Conservation (phyloP, 2,888 invertebrate species). For the Eremobia ochroleuca region DNA sequence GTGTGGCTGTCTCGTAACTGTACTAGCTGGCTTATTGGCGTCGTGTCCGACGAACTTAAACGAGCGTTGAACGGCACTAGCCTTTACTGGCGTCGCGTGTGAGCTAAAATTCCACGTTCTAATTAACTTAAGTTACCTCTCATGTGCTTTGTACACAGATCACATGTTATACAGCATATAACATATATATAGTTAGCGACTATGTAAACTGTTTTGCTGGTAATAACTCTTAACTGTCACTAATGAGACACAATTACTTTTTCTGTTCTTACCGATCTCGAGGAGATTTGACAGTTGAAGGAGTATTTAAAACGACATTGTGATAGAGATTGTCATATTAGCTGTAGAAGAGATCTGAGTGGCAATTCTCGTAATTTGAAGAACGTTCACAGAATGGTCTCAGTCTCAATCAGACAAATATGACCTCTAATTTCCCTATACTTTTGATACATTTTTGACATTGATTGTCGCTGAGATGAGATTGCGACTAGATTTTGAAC, state of each 20-base stretch:
- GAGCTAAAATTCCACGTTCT: slow-evolving; percentile 65
- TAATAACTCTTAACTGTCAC: no score
- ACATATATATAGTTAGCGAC: background rate
- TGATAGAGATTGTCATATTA: background rate
- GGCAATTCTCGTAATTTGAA: no score
- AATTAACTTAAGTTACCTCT: slow-evolving; percentile 64
- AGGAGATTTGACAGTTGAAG: no score
- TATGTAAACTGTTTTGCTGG: slow-evolving; percentile 15
- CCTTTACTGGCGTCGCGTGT: slow-evolving; percentile 69
- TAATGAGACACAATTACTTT: no score
- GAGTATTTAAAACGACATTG: slow-evolving; percentile 1
- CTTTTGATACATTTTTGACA: background rate
- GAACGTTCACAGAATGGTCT: background rate
- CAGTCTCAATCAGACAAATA: background rate
- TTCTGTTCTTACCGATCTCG: no score
- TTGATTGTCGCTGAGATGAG: background rate
- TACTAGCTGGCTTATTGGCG: slow-evolving; percentile 19
- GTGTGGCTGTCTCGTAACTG: slow-evolving; percentile 30
- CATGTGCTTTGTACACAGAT: slow-evolving; percentile 34
- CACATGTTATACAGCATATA: slow-evolving; percentile 16
- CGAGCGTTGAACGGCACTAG: slow-evolving; percentile 40
- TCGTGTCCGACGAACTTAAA: slow-evolving; percentile 26
- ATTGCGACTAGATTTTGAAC: background rate
- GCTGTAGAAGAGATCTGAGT: background rate
- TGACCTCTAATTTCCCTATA: background rate